Evolutionary conservation across 64 coral and sea anemone genomes (phyloP), one percentile per base, ranked within the genome.

Genomic region (Catalaphyllia jardinei): DNA sequence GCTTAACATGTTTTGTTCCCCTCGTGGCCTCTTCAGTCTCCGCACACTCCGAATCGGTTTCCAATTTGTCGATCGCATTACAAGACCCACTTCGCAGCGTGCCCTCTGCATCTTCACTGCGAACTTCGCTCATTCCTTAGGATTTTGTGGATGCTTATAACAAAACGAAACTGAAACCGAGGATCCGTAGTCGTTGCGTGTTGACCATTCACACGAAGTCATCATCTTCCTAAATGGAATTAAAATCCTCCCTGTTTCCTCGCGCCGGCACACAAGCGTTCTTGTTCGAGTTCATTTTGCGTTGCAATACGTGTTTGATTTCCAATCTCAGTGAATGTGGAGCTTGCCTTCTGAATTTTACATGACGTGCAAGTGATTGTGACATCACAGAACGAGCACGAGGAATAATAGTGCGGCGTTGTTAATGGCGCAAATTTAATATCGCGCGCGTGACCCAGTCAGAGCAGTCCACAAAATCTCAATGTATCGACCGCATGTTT

Each of bases 311-410:
- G 52, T 55, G 55, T 55, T 61, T 31, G 52, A 76, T 76, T 22
- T 19, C 62, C 60, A 64, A 42, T 65, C 79, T 67, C 64, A 67
- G 64, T 67, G 20, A 22, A 67, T 67, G 17, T 20, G 24, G 60
- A 83, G 28, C 12, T 71, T 12, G 35, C 31, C 60, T 65, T 50
- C 20, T 28, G 81, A 64, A 49, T 69, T 84, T 67, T 69, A 38
- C 81, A 84, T 84, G 81, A 84, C 81, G 81, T 84, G 63, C 33
- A 35, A 84, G 25, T 50, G 31, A 84, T 71, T 84, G 63, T 69
- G 81, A 84, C 81, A 84, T 84, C 81, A 84, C 62, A 39, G 31
- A 69, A 13, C 2, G 52, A 18, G 63, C 38, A 71, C 31, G 31
- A 27, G 30, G 22, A 13, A 38, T 83, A 20, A 67, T 35, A 25